These are phyloP conservation scores for Ophion obscuratus DNA, from an alignment of 2,888 invertebrate species.

Conservation along the genomic window DNA sequence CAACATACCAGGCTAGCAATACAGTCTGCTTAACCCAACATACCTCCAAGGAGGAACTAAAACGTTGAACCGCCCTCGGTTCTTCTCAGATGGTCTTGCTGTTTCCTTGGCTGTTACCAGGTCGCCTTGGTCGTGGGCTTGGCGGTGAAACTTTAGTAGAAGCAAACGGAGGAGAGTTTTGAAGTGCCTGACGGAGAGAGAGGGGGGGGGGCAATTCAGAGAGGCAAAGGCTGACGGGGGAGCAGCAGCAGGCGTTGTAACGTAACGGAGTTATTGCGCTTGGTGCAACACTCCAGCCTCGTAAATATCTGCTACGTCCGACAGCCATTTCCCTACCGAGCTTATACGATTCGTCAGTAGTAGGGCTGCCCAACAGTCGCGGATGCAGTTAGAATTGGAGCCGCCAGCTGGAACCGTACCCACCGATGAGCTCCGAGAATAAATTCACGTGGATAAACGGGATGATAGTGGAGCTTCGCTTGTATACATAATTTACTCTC, in stretches of 20 bases:
- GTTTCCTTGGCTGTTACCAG: slow-evolving; percentile 4
- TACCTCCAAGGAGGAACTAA: slow-evolving; percentile 11
- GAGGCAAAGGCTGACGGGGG: neutral
- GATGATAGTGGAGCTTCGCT: slow-evolving; percentile 66
- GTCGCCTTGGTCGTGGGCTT: slow-evolving; percentile 3
- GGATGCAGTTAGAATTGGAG: slow-evolving; percentile 52
- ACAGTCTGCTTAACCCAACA: neutral
- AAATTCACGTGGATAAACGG: slow-evolving; percentile 18
- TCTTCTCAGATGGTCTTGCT: neutral
- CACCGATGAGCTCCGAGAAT: slow-evolving; percentile 22
- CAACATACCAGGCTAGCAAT: neutral
- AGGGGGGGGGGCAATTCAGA: neutral
- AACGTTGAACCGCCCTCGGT: neutral
- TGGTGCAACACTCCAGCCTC: slow-evolving; percentile 57
- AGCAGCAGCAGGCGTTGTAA: slow-evolving; percentile 56
- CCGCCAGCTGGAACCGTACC: slow-evolving; percentile 43
- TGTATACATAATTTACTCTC: slow-evolving; percentile 77
- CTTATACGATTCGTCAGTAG: slow-evolving; percentile 19
- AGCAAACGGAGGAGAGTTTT: neutral
- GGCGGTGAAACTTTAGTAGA: slow-evolving; percentile 16
- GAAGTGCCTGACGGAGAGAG: slow-evolving; percentile 11
- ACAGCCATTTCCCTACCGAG: slow-evolving; percentile 49
- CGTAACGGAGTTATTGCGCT: slow-evolving; percentile 64
- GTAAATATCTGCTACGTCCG: slow-evolving; percentile 62
- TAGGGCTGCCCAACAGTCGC: slow-evolving; percentile 37